Evolutionary conservation across 2,888 invertebrate genomes (phyloP).

Genomic region (Blastobasis lacticolella): DNA sequence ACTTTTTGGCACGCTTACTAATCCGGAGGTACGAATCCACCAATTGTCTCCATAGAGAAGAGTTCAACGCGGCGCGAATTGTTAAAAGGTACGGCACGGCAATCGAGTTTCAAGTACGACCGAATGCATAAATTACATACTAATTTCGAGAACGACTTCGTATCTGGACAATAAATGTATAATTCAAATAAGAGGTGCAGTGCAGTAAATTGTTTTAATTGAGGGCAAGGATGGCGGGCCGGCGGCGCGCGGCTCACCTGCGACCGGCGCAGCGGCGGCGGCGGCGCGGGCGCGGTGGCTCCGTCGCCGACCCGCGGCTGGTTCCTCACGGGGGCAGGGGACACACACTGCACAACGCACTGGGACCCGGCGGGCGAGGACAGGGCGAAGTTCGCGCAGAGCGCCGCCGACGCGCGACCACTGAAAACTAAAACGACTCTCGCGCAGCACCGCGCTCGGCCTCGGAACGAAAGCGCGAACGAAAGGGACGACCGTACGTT

Average conservation of each 20-base stretch:
- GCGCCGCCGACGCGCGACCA: constrained; percentile 61
- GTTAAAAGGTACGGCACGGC: too few species aligned
- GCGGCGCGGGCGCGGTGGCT: too few species aligned
- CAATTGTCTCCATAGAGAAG: too few species aligned
- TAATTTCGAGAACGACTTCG: constrained; percentile 19
- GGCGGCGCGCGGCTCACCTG: constrained; percentile 42
- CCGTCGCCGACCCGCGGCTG: too few species aligned
- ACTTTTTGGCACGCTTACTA: too few species aligned
- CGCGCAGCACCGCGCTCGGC: constrained; percentile 33
- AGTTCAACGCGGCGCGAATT: too few species aligned
- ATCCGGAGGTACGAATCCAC: too few species aligned
- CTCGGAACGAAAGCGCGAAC: constrained; percentile 55
- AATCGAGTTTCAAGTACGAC: not conserved
- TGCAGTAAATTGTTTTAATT: constrained; percentile 56
- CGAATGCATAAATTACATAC: constrained; percentile 7
- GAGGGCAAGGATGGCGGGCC: constrained; percentile 64
- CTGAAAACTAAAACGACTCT: constrained; percentile 64
- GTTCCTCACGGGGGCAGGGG: constrained; percentile 15
- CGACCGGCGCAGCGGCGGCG: constrained; percentile 17
- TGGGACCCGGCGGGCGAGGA: constrained; percentile 45
- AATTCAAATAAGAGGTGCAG: constrained; percentile 52
- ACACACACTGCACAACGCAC: constrained; percentile 38
- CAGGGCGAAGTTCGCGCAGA: constrained; percentile 55
- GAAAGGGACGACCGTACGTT: constrained; percentile 63
- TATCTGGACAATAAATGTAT: constrained; percentile 34